Base-by-base conservation (phyloP, 2,797 vertebrate genomes). In the Hyperoplus lanceolatus region DNA sequence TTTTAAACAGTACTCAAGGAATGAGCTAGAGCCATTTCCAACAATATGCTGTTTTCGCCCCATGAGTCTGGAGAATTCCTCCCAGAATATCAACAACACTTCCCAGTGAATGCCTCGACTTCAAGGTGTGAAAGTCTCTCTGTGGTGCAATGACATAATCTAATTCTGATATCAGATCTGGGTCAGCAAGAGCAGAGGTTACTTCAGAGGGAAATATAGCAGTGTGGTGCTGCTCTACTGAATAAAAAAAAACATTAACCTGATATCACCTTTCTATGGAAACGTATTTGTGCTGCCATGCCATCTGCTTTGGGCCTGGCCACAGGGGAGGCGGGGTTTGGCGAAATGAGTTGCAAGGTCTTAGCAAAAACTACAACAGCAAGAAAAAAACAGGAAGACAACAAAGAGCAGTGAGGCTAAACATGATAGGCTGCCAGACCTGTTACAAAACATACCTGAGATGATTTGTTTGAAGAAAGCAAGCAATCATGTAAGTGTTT, bases 271-370 rank as follows among this genome's bases (percentile, higher is more conserved):
- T 59, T 14, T 62, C 6, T 45, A 1, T 38, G 4, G 0, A 16
- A 53, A 66, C 10, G 36, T 49, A 56, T 75, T 55, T 83, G 54
- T 56, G 10, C 13, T 38, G 38, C 21, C 0, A 0, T 53, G 53
- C 70, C 81, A 79, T 29, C 75, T 83, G 81, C 69, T 11, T 21
- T 66, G 48, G 85, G 88, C 46, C 85, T 50, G 85, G 57, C 43
- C 53, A 71, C 74, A 82, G 66, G 60, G 74, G 50, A 75, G 29
- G 3, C 3, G 6, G 57, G 15, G 29, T 29, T 36, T 38, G 36
- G 13, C 0, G 18, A 48, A 41, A 12, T 18, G 7, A 60, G 13
- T 8, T 9, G 1, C 6, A 29, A 41, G 9, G 54, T n/a, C 69
- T 62, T 15, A 2, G 65, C 64, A 85, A 73, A 79, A 85, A 55